Evolutionary conservation across 2,113 vertebrate species (phyloP), one percentile per base, ranked within the genome.

Genomic region (Tympanuchus pallidicinctus): DNA sequence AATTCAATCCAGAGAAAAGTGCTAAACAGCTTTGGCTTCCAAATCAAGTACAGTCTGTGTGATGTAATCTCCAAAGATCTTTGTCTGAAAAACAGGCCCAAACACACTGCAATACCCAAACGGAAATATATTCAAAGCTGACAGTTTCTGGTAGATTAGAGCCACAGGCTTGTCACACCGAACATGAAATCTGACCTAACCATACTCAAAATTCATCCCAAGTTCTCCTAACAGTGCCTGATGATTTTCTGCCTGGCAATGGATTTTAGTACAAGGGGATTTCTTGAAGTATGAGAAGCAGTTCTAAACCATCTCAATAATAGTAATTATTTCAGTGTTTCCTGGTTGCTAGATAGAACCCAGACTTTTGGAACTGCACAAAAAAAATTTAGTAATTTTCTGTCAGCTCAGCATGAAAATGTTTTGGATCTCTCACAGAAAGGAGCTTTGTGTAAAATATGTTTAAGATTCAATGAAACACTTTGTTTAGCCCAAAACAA

Each of bases 121-220:
- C 65, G 86, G 85, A 94, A 95, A 95, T 67, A 36, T 27, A 93
- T 60, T 89, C 82, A 73, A 92, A 93, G 79, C 69, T 96, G 93
- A 89, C 87, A 91, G 76, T 71, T 95, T 72, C 57, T 94, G 87
- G 56, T 89, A 80, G 75, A 89, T 94, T 96, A 88, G 75, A 95
- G 91, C 85, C 87, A 93, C 56, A n/a, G 82, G 64, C 87, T 92
- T 95, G 87, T 95, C 91, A 94, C 64, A 92, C 34, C 89, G 91
- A 93, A 85, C 91, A 88, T 91, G 91, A 94, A 93, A 95, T 92
- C 89, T 89, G 91, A 94, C 94, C 95, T 3, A 0, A 91, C 24
- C 69, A 69, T 36, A 80, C 85, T 96, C 82, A 95, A 92, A 96
- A 96, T 96, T 96, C 94, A 96, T 70, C 79, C 89, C 82, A 77